A percentile compares a stretch with the other conserved stretches of the same genome.
These are phyloP conservation scores for Notospermus geniculatus DNA, from an alignment of 1,140 invertebrate genomes.

Conservation along the genomic window DNA sequence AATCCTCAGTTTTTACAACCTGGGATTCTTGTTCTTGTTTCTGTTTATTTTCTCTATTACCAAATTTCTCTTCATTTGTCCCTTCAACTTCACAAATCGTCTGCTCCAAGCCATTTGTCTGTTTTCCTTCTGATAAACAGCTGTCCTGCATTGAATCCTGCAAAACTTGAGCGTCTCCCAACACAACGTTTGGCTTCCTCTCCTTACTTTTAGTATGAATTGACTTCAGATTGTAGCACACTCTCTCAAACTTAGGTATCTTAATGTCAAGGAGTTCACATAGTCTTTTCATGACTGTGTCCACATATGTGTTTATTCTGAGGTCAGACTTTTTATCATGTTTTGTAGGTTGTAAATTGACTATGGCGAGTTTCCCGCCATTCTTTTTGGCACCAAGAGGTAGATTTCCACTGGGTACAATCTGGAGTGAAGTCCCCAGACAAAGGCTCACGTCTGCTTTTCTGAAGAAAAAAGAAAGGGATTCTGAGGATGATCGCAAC, in stretches of 20 bases:
- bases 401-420: conserved; percentile 92
- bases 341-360: conserved; percentile 96
- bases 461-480: conserved; percentile 59
- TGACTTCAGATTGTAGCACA: conserved; percentile 29
- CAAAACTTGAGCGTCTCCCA: too few species aligned
- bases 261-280: conserved; percentile 38
- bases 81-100: background rate
- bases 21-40: too few species aligned
- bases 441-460: conserved; percentile 89
- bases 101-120: background rate
- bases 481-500: too few species aligned
- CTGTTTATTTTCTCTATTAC: background rate
- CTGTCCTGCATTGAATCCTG: too few species aligned
- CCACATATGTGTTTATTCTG: conserved; percentile 85
- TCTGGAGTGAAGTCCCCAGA: conserved; percentile 94
- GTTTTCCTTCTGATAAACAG: background rate
- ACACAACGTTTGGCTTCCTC: too few species aligned
- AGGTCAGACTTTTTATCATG: conserved; percentile 91
- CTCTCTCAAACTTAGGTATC: conserved; percentile 34
- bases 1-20: too few species aligned
- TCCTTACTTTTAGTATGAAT: conserved; percentile 26
- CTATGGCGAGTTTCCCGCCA: conserved; percentile 85
- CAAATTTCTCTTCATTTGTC: background rate
- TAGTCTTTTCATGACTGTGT: conserved; percentile 76
- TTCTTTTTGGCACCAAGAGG: conserved; percentile 85